phyloP scores from a whole-genome alignment of 2,797 vertebrate species.

The Microtus obscurus region DNA sequence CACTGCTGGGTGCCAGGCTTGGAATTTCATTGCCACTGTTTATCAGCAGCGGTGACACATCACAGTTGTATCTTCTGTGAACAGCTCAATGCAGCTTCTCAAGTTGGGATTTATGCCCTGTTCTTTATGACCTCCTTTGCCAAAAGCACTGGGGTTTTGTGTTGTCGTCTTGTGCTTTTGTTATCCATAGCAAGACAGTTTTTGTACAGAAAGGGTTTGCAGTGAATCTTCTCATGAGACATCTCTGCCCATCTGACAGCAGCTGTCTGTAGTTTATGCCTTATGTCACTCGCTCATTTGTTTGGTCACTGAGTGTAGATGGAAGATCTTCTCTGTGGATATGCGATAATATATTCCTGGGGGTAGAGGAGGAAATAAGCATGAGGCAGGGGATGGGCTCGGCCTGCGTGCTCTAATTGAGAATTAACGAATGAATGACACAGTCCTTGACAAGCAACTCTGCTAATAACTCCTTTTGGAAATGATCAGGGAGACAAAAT shows the following conservation, averaged over 20 bases:
- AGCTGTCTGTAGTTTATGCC: neutral
- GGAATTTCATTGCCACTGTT: neutral
- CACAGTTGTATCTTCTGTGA: neutral
- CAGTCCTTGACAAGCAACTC: neutral
- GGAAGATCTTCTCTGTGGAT: neutral
- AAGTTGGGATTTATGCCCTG: neutral
- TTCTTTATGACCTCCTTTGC: constrained; percentile 4
- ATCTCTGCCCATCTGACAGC: neutral
- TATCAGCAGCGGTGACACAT: neutral
- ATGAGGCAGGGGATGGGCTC: neutral
- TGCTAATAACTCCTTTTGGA: neutral
- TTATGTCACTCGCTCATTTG: neutral
- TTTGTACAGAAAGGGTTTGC: neutral
- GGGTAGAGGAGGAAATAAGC: neutral
- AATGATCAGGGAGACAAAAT: neutral
- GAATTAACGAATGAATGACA: neutral
- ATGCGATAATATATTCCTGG: neutral
- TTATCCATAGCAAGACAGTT: constrained; percentile 30
- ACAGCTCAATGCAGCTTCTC: constrained; percentile 14
- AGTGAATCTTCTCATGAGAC: neutral
- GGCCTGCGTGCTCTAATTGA: neutral
- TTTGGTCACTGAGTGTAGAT: neutral
- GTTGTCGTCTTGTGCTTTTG: neutral
- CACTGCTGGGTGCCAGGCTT: neutral
- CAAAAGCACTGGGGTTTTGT: neutral